Evolutionary conservation across 2,888 invertebrate species (phyloP).

Genomic region (Tiliacea aurago): DNA sequence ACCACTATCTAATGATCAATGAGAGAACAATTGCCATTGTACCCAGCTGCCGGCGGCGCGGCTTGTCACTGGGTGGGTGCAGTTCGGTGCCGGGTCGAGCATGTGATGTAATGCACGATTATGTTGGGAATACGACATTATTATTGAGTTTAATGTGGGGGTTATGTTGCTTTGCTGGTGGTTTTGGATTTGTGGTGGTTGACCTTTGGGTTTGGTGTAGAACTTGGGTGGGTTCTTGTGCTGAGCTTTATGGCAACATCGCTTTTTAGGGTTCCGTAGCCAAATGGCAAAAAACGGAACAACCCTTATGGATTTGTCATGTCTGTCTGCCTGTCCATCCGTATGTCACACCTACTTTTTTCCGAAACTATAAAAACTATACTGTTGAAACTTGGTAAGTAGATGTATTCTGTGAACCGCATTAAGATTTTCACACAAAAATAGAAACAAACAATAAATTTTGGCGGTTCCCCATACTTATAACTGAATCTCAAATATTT

Average conservation of each 20-base stretch:
- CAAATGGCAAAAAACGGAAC: too few relatives aligned
- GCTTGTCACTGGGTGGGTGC: constrained; percentile 82
- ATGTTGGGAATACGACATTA: constrained; percentile 65
- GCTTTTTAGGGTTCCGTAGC: too few relatives aligned
- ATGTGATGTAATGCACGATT: constrained; percentile 68
- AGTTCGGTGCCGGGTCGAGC: constrained; percentile 62
- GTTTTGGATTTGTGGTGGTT: neutral
- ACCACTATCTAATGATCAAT: constrained; percentile 77
- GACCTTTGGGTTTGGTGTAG: neutral
- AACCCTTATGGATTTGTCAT: too few relatives aligned
- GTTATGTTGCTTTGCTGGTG: constrained; percentile 4
- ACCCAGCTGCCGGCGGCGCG: constrained; percentile 82
- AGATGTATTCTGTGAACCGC: too few relatives aligned
- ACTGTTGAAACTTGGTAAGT: too few relatives aligned
- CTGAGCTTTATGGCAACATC: neutral
- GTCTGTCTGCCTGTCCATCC: too few relatives aligned
- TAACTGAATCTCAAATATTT: too few relatives aligned
- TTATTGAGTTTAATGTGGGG: constrained; percentile 52
- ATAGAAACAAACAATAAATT: too few relatives aligned
- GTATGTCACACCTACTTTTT: too few relatives aligned
- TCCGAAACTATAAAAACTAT: too few relatives aligned
- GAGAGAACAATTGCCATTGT: constrained; percentile 87
- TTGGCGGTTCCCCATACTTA: too few relatives aligned
- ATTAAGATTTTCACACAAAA: too few relatives aligned
- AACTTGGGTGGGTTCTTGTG: neutral